Evolutionary conservation across 2,797 vertebrate genomes (phyloP).

Genomic region (Leptodactylus fallax): DNA sequence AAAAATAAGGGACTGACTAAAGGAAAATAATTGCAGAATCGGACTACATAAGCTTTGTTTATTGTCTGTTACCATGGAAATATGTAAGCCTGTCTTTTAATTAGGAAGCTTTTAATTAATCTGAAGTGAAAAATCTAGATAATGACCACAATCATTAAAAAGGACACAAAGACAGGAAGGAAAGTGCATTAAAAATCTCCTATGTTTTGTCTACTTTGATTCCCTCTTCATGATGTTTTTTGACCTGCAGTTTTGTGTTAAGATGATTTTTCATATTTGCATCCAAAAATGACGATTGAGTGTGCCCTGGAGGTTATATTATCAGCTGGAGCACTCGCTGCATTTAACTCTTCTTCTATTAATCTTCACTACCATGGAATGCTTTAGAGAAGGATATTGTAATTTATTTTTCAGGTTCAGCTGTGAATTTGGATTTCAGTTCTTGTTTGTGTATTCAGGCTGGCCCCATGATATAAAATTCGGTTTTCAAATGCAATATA

Average conservation of each 20-base stretch:
- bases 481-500: not conserved
- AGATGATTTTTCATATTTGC: not conserved
- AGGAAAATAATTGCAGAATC: no score
- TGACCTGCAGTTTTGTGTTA: not conserved
- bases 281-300: not conserved
- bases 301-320: not conserved
- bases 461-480: not conserved
- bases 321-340: not conserved
- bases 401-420: no score
- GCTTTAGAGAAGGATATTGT: not conserved
- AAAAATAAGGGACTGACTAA: no score
- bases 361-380: not conserved
- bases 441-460: no score
- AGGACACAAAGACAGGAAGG: not conserved
- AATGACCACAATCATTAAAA: no score
- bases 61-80: no score
- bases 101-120: no score
- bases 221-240: not conserved
- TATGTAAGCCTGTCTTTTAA: no score
- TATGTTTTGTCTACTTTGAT: not conserved
- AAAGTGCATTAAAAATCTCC: not conserved
- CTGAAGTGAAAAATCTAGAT: no score
- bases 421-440: not conserved
- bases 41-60: no score
- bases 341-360: not conserved